Evolutionary conservation across 2,797 vertebrate genomes (phyloP).

Genomic region (Neosilurus mollespiculum): DNA sequence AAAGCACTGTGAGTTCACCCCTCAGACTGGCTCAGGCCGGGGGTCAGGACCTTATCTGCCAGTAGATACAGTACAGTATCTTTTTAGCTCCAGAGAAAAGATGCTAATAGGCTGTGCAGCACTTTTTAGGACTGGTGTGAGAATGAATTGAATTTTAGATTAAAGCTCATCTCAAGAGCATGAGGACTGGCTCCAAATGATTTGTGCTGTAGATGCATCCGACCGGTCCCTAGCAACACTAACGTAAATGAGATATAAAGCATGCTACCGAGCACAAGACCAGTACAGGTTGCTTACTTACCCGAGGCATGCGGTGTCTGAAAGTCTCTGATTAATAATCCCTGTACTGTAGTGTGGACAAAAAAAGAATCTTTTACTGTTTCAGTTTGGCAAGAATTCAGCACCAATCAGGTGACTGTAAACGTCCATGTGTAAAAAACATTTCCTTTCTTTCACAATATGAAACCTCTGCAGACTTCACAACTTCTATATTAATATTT

Average conservation of each 20-base stretch:
- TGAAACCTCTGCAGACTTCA: background rate
- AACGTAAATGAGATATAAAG: conserved; percentile 36
- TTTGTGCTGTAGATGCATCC: conserved; percentile 18
- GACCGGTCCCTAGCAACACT: conserved; percentile 7
- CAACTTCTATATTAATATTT: background rate
- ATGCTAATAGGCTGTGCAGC: conserved; percentile 19
- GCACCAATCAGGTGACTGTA: conserved; percentile 18
- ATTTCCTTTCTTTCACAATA: background rate
- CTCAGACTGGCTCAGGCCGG: conserved; percentile 19
- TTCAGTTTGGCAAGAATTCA: conserved; percentile 19
- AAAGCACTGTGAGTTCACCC: conserved; percentile 40
- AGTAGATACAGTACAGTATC: conserved; percentile 14
- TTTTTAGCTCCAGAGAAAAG: conserved; percentile 4
- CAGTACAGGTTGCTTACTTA: conserved; percentile 8
- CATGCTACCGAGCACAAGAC: conserved; percentile 12
- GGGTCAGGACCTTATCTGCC: conserved; percentile 17
- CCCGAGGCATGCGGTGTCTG: background rate
- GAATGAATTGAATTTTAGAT: conserved; percentile 15
- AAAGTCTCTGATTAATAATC: conserved; percentile 6
- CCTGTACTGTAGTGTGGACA: background rate
- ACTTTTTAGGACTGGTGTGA: conserved; percentile 14
- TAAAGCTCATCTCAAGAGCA: conserved; percentile 2
- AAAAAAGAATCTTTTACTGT: background rate
- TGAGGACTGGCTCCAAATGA: conserved; percentile 12
- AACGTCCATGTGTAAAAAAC: conserved; percentile 10